phyloP scores from a whole-genome alignment of 2,797 vertebrate genomes.

The Sylvilagus floridanus region DNA sequence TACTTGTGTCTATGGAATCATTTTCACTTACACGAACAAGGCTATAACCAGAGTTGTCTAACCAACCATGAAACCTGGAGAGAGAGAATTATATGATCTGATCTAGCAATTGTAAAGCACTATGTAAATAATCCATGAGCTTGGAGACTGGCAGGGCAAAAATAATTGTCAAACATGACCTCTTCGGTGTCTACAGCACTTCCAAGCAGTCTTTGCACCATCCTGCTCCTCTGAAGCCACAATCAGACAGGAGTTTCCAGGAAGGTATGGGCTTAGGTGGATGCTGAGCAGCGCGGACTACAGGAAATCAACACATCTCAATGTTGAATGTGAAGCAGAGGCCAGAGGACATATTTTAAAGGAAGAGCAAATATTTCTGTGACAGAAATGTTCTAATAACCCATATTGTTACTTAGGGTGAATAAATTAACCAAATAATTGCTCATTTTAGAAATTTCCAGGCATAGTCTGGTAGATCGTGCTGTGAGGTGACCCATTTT shows the following conservation, averaged over 20 bases:
- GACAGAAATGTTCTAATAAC: slow-evolving; percentile 17
- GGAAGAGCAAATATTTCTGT: neutral
- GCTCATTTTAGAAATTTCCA: slow-evolving; percentile 46
- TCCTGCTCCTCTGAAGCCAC: slow-evolving; percentile 46
- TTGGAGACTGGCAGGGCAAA: slow-evolving; percentile 76
- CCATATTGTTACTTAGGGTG: slow-evolving; percentile 28
- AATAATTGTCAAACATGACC: slow-evolving; percentile 79
- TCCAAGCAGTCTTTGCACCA: slow-evolving; percentile 52
- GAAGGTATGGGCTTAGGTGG: neutral
- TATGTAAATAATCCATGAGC: slow-evolving; percentile 83
- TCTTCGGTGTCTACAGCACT: slow-evolving; percentile 66
- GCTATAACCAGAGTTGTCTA: slow-evolving; percentile 49
- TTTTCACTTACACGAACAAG: slow-evolving; percentile 33
- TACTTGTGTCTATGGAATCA: neutral
- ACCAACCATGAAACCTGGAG: slow-evolving; percentile 65
- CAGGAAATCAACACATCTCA: neutral
- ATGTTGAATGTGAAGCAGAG: neutral
- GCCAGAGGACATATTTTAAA: neutral
- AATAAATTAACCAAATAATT: slow-evolving; percentile 47
- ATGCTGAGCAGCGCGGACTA: neutral
- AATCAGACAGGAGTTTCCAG: neutral
- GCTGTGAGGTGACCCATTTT: neutral
- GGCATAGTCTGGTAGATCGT: neutral
- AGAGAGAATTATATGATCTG: slow-evolving; percentile 66
- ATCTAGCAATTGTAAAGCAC: slow-evolving; percentile 59